Base-by-base conservation (phyloP, 2,797 vertebrate genomes). In the Kryptolebias ocellatus region DNA sequence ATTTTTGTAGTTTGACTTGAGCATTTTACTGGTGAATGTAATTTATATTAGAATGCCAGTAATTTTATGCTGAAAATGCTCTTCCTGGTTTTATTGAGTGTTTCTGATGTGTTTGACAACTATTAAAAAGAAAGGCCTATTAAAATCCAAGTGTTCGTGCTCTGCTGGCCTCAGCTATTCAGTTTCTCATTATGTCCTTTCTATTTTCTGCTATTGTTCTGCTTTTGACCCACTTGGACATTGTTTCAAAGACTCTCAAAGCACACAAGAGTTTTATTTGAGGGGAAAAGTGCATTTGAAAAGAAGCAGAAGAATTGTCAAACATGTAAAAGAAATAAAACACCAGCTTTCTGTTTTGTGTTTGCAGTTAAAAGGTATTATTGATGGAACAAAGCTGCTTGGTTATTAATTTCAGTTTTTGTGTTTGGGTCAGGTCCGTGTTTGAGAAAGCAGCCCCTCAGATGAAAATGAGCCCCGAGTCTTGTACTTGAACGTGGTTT, bases 191-290 rank as follows among this genome's bases (percentile, higher is more conserved):
- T 76, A 58, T 65, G 74, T 79, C 73, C 78, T 83, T 83, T 87
- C 83, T 87, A 85, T 74, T 85, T 72, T 87, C 83, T 15, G 4
- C 69, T 89, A 88, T 85, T 75, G 77, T 71, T 81, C 85, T 85
- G 31, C 81, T 89, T 83, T 72, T 64, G 83, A 87, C 83, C 83
- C 55, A 78, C 81, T 91, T 86, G 80, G 84, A 89, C 82, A 79
- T 76, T 69, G 78, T 85, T 80, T 78, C 28, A 5, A 54, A 55
- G 71, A 73, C 28, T 51, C 74, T 78, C 46, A 1, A 47, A 55
- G 66, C 70, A 74, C 78, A 78, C 70, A 37, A 69, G 64, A 83
- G 76, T 87, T 85, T 85, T 51, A 84, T 87, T 85, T 78, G 63
- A 68, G 67, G 52, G 69, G 17, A 63, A 76, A 78, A 69, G 66